Conservation (phyloP, 2,888 invertebrate genomes). For the Tetragonula carbonaria region DNA sequence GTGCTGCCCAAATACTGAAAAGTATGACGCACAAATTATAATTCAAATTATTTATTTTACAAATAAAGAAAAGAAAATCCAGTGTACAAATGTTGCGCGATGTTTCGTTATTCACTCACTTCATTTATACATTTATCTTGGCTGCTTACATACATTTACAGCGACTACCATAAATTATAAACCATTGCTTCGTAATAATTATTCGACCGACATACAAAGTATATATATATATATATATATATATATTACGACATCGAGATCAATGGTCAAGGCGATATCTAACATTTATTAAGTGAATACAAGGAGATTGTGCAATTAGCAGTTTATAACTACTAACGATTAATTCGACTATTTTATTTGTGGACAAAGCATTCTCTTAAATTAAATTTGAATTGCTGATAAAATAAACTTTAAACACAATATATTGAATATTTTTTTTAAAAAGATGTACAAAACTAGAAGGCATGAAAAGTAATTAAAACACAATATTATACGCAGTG, state of each 20-base stretch:
- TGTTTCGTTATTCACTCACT: constrained; percentile 28
- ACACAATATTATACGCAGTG: not conserved
- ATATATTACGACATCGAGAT: constrained; percentile 11
- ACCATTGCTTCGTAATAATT: constrained; percentile 32
- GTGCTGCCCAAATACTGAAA: constrained; percentile 95
- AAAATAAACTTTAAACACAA: not conserved
- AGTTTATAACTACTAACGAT: not conserved
- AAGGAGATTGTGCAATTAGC: constrained; percentile 16
- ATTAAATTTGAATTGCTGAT: not conserved
- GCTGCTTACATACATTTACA: too few relatives aligned
- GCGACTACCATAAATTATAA: not conserved
- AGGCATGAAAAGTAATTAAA: not conserved
- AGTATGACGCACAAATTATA: constrained; percentile 67
- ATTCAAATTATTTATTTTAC: too few relatives aligned
- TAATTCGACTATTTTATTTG: constrained; percentile 9
- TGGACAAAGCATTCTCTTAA: not conserved
- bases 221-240: not conserved
- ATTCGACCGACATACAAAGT: not conserved
- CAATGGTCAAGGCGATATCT: constrained; percentile 44
- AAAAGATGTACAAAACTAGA: not conserved
- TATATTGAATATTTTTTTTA: not conserved
- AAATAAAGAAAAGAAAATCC: constrained; percentile 10
- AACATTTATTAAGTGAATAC: constrained; percentile 8
- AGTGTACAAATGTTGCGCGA: constrained; percentile 12
- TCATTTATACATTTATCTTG: constrained; percentile 26